Base-by-base conservation (phyloP, 2,797 vertebrate species). In the Darevskia mixta region DNA sequence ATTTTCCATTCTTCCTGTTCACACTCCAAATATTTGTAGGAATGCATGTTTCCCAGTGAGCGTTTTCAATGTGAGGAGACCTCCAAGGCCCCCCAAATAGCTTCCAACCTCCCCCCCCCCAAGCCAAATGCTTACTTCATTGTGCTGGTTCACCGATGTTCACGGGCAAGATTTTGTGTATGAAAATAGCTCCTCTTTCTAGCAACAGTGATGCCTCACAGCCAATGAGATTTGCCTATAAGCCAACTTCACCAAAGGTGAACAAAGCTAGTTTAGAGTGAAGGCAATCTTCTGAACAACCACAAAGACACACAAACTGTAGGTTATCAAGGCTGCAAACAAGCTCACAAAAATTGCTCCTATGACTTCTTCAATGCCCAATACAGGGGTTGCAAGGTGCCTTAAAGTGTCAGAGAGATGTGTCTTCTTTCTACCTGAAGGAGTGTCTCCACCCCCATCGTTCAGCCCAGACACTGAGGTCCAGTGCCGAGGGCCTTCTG, bases 1-100 rank as follows among this genome's bases (percentile, higher is more conserved):
- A 15, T 73, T 83, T 83, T 41, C 32, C 45, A 77, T 79, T 79
- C n/a, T 73, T 38, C 23, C 58, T 75, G 38, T 79, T 86, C 49
- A 79, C 80, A 79, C 15, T 41, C 73, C 55, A 72, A 17, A 49
- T 64, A 82, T 86, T 49, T 89, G 49, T 29, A 73, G 17, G 29
- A 83, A 11, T 23, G 45, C 43, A 6, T 23, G 35, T 71, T 78
- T 6, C 75, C 8, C n/a, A 77, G 3, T 7, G n/a, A 69, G 69
- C 17, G 25, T 49, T 49, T 71, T 17, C 32, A 38, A 83, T 38
- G 61, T 27, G 25, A 85, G 23, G 35, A 41, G 45, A 41, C 61
- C 43, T 64, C 23, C 45, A 69, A 66, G 29, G 66, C 4, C 17
- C 7, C 9, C 25, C 69, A 69, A 71, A 49, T n/a, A 20, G 49